A percentile compares a stretch with the other conserved stretches of the same genome.
Conservation (phyloP, 2,888 invertebrate genomes). For the Euphydryas editha region DNA sequence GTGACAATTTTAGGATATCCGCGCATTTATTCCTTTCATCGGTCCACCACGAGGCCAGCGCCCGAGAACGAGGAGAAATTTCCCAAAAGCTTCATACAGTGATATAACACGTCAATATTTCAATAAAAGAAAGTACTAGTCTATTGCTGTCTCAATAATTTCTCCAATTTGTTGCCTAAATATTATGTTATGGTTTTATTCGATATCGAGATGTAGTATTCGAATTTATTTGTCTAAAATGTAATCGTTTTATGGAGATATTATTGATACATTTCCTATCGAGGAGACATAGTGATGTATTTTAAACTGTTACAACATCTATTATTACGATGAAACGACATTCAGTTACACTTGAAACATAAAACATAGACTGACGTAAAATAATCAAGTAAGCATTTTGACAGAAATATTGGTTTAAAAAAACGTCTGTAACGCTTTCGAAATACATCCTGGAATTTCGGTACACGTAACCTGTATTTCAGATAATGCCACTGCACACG, state of each 20-base stretch:
- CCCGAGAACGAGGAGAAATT: conserved; percentile 36
- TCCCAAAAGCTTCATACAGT: conserved; percentile 31
- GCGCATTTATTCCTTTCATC: background rate
- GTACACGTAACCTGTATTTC: background rate
- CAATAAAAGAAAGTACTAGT: conserved; percentile 19
- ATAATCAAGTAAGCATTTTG: background rate
- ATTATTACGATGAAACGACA: conserved; percentile 24
- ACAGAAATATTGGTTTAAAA: background rate
- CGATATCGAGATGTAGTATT: background rate
- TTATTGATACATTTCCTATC: conserved; percentile 30
- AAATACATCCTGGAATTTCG: background rate
- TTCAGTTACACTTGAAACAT: conserved; percentile 14
- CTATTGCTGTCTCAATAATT: conserved; percentile 36
- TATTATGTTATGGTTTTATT: background rate
- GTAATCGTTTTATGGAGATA: conserved; percentile 22
- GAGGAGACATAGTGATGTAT: conserved; percentile 17
- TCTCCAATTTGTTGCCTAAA: conserved; percentile 16
- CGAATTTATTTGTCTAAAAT: background rate
- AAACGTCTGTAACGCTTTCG: background rate
- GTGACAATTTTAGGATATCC: background rate
- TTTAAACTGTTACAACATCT: conserved; percentile 26
- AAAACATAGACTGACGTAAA: conserved; percentile 8
- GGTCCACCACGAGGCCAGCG: background rate
- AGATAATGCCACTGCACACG: background rate
- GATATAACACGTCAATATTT: conserved; percentile 28